phyloP scores from a whole-genome alignment of 2,888 invertebrate species.

The Helobdella robusta region DNA sequence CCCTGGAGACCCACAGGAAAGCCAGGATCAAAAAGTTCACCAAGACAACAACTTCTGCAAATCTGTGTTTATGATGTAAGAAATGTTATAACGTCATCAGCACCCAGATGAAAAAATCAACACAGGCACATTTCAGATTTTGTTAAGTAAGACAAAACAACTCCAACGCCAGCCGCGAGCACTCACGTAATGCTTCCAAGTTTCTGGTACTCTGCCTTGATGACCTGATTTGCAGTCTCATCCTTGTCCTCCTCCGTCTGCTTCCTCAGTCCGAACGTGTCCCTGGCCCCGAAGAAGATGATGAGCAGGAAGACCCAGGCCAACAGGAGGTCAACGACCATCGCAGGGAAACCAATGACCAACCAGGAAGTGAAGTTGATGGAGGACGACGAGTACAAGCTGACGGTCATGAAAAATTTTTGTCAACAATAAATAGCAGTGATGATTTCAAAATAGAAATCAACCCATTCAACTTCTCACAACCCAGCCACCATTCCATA shows the following conservation, averaged over 20 bases:
- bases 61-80: background rate
- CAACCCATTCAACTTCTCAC: too few relatives aligned
- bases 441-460: too few relatives aligned
- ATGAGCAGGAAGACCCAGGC: constrained; percentile 27
- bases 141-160: background rate
- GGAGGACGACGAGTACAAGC: constrained; percentile 12
- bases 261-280: constrained; percentile 24
- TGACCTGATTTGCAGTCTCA: constrained; percentile 36
- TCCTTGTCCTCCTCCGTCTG: constrained; percentile 6
- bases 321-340: constrained; percentile 28
- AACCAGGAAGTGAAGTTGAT: constrained; percentile 31
- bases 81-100: too few relatives aligned
- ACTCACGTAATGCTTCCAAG: constrained; percentile 40
- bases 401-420: background rate
- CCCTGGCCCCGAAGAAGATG: constrained; percentile 29
- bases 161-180: background rate
- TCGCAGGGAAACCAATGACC: constrained; percentile 29
- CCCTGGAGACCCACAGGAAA: constrained; percentile 40
- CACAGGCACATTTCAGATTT: background rate
- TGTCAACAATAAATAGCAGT: too few relatives aligned
- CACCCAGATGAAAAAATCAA: background rate
- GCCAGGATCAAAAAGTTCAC: constrained; percentile 38
- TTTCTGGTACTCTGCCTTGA: constrained; percentile 38
- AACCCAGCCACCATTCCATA: too few relatives aligned
- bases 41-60: constrained; percentile 34